Evolutionary conservation across 2,113 vertebrate genomes (phyloP).

Genomic region (Heterotilapia buettikoferi): DNA sequence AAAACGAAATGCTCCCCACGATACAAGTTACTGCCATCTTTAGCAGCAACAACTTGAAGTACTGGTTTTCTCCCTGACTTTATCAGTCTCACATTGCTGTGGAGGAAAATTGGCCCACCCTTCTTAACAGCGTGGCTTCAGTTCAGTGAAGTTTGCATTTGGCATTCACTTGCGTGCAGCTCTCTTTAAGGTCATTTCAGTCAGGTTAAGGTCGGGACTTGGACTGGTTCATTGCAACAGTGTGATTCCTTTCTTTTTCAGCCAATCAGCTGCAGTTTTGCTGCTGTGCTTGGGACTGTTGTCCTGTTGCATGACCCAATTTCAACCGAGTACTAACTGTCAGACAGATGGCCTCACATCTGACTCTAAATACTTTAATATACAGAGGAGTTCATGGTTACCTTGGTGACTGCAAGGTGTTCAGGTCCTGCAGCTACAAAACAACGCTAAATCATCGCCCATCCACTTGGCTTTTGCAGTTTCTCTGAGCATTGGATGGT

Average conservation of each 20-base stretch:
- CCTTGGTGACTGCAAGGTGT: neutral
- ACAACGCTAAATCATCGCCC: neutral
- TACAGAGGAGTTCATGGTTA: too few species aligned
- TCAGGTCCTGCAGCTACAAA: neutral
- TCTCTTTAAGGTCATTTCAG: neutral
- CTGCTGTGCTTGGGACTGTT: neutral
- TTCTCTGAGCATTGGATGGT: neutral
- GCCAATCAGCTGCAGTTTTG: neutral
- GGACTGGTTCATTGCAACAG: neutral
- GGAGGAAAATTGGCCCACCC: neutral
- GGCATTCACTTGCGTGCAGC: neutral
- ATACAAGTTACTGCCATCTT: neutral
- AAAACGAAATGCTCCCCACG: neutral
- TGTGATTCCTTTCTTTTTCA: neutral
- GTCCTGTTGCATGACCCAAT: neutral
- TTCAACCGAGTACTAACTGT: neutral
- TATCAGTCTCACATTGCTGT: neutral
- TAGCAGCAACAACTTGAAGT: neutral
- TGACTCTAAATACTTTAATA: neutral
- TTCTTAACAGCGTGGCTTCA: neutral
- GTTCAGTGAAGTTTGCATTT: neutral
- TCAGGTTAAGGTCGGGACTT: neutral
- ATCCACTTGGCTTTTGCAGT: neutral
- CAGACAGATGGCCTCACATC: neutral
- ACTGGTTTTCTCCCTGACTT: neutral